Conservation (phyloP, 2,113 vertebrate species). For the Sturnira hondurensis region DNA sequence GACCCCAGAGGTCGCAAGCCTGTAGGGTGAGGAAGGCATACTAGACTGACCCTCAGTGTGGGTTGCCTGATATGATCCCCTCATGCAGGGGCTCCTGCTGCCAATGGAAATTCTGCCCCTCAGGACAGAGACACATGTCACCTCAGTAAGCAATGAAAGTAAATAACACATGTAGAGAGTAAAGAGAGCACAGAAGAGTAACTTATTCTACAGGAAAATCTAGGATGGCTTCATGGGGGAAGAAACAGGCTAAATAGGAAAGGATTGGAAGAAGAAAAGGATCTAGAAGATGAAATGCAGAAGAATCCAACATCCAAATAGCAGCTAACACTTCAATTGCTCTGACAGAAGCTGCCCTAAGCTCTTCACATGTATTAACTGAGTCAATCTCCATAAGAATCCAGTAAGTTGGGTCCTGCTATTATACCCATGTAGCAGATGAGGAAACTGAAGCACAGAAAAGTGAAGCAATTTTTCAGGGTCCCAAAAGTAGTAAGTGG, state of each 20-base stretch:
- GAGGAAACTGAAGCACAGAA: neutral
- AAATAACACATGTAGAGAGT: neutral
- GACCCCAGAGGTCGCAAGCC: neutral
- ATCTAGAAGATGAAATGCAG: neutral
- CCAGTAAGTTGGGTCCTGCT: neutral
- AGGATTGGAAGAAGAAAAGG: neutral
- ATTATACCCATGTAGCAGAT: neutral
- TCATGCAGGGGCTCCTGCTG: neutral
- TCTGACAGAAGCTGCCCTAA: neutral
- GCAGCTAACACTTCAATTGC: neutral
- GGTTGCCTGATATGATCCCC: neutral
- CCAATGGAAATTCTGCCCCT: neutral
- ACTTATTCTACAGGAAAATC: neutral
- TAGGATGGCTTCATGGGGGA: neutral
- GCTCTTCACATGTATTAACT: neutral
- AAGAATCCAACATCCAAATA: neutral
- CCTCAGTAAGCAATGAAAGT: neutral
- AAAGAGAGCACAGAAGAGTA: neutral
- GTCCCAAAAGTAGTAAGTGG: neutral
- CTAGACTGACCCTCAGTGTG: fast-evolving
- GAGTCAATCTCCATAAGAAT: neutral
- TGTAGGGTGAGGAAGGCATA: neutral
- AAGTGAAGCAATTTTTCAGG: neutral
- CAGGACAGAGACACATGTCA: neutral
- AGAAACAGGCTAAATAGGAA: neutral